A percentile compares a stretch with the other conserved stretches of the same genome.
Evolutionary conservation across 2,113 vertebrate genomes (phyloP).

Genomic region (Dasyornis broadbenti): DNA sequence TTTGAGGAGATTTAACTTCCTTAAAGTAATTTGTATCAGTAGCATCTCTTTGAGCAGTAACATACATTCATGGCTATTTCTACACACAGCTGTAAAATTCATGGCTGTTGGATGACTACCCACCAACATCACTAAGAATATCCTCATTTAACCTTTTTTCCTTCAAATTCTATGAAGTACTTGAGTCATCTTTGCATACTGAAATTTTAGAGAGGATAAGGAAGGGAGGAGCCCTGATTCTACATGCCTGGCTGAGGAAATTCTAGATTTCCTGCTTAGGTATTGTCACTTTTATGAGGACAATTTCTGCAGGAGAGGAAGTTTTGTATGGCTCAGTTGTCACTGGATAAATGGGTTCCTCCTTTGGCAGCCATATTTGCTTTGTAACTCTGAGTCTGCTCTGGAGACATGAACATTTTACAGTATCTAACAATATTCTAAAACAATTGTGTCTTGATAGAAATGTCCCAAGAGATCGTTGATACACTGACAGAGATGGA

Average conservation of each 20-base stretch:
- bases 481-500: conserved; percentile 84
- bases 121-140: background rate
- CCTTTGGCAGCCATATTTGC: background rate
- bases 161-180: background rate
- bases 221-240: background rate
- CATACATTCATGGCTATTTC: background rate
- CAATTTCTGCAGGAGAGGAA: background rate
- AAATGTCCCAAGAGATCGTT: conserved; percentile 76
- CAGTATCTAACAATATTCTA: background rate
- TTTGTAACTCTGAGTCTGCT: background rate
- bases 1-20: background rate
- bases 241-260: background rate
- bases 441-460: conserved; percentile 61
- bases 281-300: background rate
- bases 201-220: background rate
- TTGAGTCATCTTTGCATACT: background rate
- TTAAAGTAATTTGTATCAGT: background rate
- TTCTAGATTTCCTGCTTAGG: background rate
- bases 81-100: background rate
- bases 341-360: background rate
- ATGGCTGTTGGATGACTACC: background rate
- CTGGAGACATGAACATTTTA: background rate
- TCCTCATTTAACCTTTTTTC: background rate
- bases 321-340: background rate
- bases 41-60: background rate